Evolutionary conservation across 1,140 invertebrate genomes (phyloP).

Genomic region (Laodelphax striatellus): DNA sequence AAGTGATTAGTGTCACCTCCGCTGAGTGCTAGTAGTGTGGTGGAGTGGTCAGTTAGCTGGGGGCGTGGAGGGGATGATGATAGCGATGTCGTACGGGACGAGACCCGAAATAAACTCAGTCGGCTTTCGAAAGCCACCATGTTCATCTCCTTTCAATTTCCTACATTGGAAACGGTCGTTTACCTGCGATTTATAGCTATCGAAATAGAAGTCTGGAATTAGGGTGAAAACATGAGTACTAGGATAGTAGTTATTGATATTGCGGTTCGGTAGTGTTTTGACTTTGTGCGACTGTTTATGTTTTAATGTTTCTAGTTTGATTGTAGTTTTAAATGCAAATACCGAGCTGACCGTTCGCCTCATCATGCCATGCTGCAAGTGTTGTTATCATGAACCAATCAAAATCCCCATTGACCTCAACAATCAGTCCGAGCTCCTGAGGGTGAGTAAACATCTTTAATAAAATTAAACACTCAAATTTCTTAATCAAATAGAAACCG

Average conservation of each 20-base stretch:
- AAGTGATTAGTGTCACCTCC: too few species aligned
- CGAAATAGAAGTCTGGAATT: not conserved
- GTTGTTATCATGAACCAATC: slow-evolving; percentile 52
- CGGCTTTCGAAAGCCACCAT: not conserved
- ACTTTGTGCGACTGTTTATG: not conserved
- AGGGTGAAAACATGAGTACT: not conserved
- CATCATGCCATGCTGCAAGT: slow-evolving; percentile 21
- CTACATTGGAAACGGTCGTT: not conserved
- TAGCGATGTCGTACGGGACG: too few species aligned
- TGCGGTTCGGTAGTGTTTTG: not conserved
- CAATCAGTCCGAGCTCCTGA: slow-evolving; percentile 64
- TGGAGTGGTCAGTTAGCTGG: too few species aligned
- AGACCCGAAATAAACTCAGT: not conserved
- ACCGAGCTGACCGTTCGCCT: not conserved
- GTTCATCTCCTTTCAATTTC: not conserved
- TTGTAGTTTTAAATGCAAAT: not conserved
- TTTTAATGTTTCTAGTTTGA: too few species aligned
- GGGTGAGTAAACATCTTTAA: slow-evolving; percentile 38
- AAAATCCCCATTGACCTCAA: slow-evolving; percentile 59
- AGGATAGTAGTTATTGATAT: not conserved
- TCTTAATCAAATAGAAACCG: too few species aligned
- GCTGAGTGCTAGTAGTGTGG: too few species aligned
- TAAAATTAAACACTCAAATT: too few species aligned
- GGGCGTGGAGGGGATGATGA: too few species aligned
- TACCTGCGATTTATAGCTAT: not conserved